These are phyloP conservation scores for Epinephelus cyanopodus DNA, from an alignment of 2,113 vertebrate species.

Conservation along the genomic window DNA sequence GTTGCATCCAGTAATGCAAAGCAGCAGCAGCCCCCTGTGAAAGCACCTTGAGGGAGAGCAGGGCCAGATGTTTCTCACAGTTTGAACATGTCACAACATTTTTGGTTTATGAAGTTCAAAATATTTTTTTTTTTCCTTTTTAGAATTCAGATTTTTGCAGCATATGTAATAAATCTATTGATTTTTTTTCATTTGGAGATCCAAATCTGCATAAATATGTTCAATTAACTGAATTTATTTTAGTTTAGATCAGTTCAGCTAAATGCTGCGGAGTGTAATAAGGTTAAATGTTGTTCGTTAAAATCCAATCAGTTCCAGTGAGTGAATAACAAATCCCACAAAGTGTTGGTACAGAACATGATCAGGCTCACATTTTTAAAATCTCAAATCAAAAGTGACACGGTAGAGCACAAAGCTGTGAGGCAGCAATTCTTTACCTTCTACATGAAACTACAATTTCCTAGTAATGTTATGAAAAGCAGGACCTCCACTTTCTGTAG, in stretches of 20 bases:
- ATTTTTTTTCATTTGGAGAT: neutral
- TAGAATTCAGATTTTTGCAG: neutral
- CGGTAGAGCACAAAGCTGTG: neutral
- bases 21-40: neutral
- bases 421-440: neutral
- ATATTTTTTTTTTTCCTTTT: neutral
- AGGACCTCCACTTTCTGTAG: neutral
- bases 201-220: slow-evolving; percentile 3
- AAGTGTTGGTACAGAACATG: neutral
- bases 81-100: neutral
- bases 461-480: neutral
- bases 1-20: slow-evolving; percentile 22
- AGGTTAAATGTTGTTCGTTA: slow-evolving; percentile 27
- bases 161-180: neutral
- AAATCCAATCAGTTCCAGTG: slow-evolving; percentile 17
- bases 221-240: neutral
- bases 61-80: slow-evolving; percentile 32
- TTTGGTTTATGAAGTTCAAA: neutral
- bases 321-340: slow-evolving; percentile 6
- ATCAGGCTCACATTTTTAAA: neutral
- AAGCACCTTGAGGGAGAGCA: slow-evolving; percentile 8
- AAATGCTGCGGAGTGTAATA: slow-evolving; percentile 7
- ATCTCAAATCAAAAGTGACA: neutral
- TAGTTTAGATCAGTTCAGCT: slow-evolving; percentile 8
- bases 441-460: neutral